phyloP scores from a whole-genome alignment of 2,888 invertebrate genomes.

The Lottia scabra region DNA sequence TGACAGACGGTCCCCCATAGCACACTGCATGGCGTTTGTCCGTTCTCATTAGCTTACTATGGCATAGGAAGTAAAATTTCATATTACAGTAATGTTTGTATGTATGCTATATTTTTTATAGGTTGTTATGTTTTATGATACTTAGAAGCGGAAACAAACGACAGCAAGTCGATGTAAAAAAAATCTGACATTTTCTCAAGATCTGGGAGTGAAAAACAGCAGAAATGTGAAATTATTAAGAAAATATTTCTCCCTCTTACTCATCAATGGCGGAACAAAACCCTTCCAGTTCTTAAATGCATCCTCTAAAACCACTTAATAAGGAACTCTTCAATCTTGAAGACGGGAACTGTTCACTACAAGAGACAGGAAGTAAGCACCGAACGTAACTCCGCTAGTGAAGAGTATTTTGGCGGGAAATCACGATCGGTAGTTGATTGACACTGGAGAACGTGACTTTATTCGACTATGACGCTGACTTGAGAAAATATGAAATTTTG shows the following conservation, averaged over 20 bases:
- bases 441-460: neutral
- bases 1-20: too few species aligned
- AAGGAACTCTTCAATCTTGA: neutral
- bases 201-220: too few species aligned
- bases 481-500: neutral
- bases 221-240: too few species aligned
- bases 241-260: neutral
- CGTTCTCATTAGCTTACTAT: too few species aligned
- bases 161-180: too few species aligned
- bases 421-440: slow-evolving; percentile 1
- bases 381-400: neutral
- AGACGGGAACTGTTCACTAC: slow-evolving; percentile 1
- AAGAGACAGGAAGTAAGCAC: neutral
- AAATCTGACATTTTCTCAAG: too few species aligned
- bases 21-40: too few species aligned
- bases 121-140: too few species aligned
- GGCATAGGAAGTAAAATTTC: too few species aligned
- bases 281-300: neutral
- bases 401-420: slow-evolving; percentile 5
- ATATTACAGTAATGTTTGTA: too few species aligned
- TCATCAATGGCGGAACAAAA: neutral
- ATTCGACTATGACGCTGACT: neutral
- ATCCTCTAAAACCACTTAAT: neutral
- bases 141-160: too few species aligned
- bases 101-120: too few species aligned